phyloP scores from a whole-genome alignment of 2,888 invertebrate species.

The Plebejus melissa region DNA sequence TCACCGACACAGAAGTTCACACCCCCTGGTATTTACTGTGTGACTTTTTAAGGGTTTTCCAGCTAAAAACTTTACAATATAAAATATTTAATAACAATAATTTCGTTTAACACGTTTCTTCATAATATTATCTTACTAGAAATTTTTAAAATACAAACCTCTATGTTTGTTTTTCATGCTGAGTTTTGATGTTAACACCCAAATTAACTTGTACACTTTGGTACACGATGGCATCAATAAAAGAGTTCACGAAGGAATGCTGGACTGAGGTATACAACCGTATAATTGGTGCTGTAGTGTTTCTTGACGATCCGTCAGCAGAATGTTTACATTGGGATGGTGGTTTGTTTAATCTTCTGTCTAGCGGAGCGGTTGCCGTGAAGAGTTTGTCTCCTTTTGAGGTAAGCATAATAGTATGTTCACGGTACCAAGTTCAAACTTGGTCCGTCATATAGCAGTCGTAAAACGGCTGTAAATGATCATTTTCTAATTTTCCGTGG shows the following conservation, averaged over 20 bases:
- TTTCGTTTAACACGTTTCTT: too few species aligned
- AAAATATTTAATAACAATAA: too few species aligned
- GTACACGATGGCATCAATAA: conserved; percentile 52
- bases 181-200: background rate
- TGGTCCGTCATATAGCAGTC: background rate
- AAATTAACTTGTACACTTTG: background rate
- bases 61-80: too few species aligned
- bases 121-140: too few species aligned
- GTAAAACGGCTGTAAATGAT: too few species aligned
- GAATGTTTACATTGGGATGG: conserved; percentile 86
- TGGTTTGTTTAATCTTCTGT: conserved; percentile 77
- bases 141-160: too few species aligned
- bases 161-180: too few species aligned
- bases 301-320: conserved; percentile 80
- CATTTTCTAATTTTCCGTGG: too few species aligned
- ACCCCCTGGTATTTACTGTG: too few species aligned
- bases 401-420: conserved; percentile 48
- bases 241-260: conserved; percentile 72
- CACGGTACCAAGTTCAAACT: background rate
- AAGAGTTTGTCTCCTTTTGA: conserved; percentile 82
- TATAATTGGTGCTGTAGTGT: conserved; percentile 81
- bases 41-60: too few species aligned
- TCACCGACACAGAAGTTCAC: too few species aligned
- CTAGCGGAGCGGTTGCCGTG: conserved; percentile 81
- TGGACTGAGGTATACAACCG: conserved; percentile 81